Conservation (phyloP, 2,888 invertebrate genomes). For the Strigamia crassipes region DNA sequence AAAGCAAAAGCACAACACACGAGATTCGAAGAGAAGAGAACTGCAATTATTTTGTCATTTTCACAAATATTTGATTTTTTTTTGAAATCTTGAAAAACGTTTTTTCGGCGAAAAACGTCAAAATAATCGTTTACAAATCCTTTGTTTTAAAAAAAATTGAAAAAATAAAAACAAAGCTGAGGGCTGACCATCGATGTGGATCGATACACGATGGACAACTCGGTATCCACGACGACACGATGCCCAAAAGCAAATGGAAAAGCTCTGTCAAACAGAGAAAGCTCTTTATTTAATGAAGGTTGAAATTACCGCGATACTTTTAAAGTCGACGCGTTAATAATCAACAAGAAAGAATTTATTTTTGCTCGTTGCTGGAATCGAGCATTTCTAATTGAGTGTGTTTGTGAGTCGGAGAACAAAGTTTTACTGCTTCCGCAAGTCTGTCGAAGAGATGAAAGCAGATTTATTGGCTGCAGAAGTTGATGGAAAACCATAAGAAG, state of each 20-base stretch:
- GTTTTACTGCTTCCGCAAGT: conserved; percentile 2
- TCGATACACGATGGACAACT: not conserved
- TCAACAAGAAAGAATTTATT: not conserved
- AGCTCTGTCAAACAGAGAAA: conserved; percentile 32
- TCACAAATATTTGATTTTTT: no score
- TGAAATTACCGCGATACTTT: conserved; percentile 7
- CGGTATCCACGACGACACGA: not conserved
- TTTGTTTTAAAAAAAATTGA: not conserved
- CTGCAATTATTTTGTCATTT: not conserved
- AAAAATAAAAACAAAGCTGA: not conserved
- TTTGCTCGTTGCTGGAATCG: not conserved
- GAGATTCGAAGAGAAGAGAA: not conserved
- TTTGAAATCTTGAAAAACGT: no score
- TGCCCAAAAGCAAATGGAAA: conserved; percentile 31
- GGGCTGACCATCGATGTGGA: not conserved
- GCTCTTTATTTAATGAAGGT: conserved; percentile 12
- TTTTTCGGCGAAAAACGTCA: no score
- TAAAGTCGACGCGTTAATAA: not conserved
- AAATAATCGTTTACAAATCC: not conserved
- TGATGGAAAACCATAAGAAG: conserved; percentile 42
- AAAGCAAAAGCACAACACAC: not conserved
- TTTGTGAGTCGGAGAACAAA: not conserved
- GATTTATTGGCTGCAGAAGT: conserved; percentile 37
- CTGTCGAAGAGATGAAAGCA: not conserved
- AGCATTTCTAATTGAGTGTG: not conserved